These are phyloP conservation scores for Hesperophylax magnus DNA, from an alignment of 1,140 invertebrate species.

Conservation along the genomic window DNA sequence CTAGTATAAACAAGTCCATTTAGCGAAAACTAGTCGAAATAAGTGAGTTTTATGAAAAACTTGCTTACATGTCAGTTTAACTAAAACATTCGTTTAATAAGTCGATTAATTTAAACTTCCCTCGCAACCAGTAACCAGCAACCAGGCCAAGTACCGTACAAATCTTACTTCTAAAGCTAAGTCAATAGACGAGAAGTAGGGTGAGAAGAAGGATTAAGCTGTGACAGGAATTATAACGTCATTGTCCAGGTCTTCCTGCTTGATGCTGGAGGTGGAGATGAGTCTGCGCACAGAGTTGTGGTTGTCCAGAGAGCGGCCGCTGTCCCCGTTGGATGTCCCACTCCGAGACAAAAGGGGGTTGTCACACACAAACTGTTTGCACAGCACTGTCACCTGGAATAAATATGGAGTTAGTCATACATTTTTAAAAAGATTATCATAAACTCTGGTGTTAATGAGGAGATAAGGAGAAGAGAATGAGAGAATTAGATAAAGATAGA, in stretches of 20 bases:
- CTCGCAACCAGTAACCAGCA: no score
- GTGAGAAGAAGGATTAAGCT: no score
- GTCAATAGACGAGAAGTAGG: no score
- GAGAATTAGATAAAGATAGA: no score
- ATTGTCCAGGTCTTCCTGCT: conserved; percentile 34
- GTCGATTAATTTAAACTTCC: not conserved
- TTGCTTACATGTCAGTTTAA: not conserved
- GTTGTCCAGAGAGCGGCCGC: conserved; percentile 59
- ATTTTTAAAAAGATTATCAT: no score
- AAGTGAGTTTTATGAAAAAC: not conserved
- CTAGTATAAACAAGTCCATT: not conserved
- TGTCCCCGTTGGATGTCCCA: conserved; percentile 66
- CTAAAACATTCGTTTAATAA: not conserved
- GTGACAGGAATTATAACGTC: not conserved
- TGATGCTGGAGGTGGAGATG: conserved; percentile 58
- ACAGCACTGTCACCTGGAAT: conserved; percentile 64
- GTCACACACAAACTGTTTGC: conserved; percentile 67
- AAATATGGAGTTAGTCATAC: no score
- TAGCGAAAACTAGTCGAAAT: not conserved
- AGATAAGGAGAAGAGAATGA: no score
- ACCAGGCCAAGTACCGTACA: no score
- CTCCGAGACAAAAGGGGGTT: conserved; percentile 64
- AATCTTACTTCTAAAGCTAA: no score
- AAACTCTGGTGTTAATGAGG: no score
- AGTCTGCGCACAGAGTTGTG: conserved; percentile 65